Percentiles rank a stretch among this genome's conserved stretches.
phyloP scores from a whole-genome alignment of 2,888 invertebrate species.

The Meteorus cinctellus region DNA sequence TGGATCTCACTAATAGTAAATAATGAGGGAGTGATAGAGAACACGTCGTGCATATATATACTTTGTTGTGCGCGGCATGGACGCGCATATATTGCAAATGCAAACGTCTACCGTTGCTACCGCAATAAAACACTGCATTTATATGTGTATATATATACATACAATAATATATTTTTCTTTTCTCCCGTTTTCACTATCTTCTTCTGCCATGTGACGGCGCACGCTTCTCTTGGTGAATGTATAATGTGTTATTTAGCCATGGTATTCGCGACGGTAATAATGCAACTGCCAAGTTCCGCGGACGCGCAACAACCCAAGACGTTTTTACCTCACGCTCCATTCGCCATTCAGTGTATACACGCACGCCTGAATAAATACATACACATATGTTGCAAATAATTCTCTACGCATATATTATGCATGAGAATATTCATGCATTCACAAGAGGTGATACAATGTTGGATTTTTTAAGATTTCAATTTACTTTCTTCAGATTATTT shows the following conservation, averaged over 20 bases:
- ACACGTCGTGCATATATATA: background rate
- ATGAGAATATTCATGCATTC: no score
- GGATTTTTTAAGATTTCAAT: no score
- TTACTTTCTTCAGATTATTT: no score
- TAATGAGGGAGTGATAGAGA: conserved; percentile 59
- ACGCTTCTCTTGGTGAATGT: conserved; percentile 56
- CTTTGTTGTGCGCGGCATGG: background rate
- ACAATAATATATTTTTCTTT: background rate
- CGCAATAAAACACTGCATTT: background rate
- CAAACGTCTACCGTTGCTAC: background rate
- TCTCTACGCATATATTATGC: no score
- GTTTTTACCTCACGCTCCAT: conserved; percentile 3
- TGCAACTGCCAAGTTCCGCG: conserved; percentile 40
- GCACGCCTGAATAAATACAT: no score
- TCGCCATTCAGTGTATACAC: conserved; percentile 5
- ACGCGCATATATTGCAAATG: background rate
- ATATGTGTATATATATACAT: background rate
- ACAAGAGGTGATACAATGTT: no score
- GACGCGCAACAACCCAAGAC: conserved; percentile 23
- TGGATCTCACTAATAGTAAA: conserved; percentile 55
- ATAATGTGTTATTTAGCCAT: conserved; percentile 67
- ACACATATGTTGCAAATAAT: no score
- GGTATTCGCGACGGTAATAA: conserved; percentile 56
- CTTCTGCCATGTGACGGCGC: conserved; percentile 23
- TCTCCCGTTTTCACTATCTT: conserved; percentile 33